phyloP scores from a whole-genome alignment of 2,888 invertebrate genomes.

The Heliconius cydno region DNA sequence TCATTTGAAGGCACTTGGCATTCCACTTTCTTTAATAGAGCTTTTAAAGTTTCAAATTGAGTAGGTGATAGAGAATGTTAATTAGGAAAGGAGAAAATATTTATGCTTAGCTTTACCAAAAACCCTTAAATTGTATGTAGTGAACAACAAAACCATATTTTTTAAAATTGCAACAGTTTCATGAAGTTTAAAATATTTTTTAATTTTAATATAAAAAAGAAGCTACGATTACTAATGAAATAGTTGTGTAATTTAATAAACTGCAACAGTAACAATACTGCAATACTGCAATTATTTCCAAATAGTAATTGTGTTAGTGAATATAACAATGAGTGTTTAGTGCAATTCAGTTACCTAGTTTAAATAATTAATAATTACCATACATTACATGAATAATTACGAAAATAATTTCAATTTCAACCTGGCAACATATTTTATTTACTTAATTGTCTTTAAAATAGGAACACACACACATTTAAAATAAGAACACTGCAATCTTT shows the following conservation, averaged over 20 bases:
- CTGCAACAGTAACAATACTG: not conserved
- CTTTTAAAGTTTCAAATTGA: not conserved
- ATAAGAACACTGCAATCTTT: too few species aligned
- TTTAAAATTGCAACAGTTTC: not conserved
- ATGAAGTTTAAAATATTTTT: not conserved
- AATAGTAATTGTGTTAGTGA: not conserved
- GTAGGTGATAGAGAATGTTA: not conserved
- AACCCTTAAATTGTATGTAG: not conserved
- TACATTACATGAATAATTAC: too few species aligned
- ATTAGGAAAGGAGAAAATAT: too few species aligned
- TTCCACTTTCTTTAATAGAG: not conserved
- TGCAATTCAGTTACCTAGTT: not conserved
- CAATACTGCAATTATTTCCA: not conserved
- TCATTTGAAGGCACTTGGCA: not conserved
- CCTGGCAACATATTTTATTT: too few species aligned
- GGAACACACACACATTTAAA: too few species aligned
- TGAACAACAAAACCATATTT: too few species aligned
- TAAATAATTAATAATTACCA: too few species aligned
- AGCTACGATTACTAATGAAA: not conserved
- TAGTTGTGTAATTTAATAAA: conserved; percentile 11
- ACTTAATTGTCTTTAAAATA: too few species aligned
- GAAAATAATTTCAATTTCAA: too few species aligned
- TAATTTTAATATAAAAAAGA: not conserved
- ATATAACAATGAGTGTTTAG: conserved; percentile 25
- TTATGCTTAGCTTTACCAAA: not conserved